Conservation (phyloP, 2,797 vertebrate species). For the Rhabdophis nuchalis region DNA sequence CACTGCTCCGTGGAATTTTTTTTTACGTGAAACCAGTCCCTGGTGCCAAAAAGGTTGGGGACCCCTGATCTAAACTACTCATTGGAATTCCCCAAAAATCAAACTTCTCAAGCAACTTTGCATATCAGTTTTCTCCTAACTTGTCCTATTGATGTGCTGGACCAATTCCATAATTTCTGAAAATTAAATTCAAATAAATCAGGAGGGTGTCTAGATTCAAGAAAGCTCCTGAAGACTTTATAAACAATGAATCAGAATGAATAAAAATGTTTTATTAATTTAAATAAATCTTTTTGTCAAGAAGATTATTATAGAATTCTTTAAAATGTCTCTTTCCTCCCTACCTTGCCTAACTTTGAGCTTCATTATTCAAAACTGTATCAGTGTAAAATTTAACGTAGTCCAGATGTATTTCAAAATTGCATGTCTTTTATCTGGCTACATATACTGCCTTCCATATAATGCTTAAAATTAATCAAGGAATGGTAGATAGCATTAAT, state of each 20-base stretch:
- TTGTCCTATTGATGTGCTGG: background rate
- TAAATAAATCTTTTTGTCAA: background rate
- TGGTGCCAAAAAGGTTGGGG: too few species aligned
- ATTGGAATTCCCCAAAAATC: background rate
- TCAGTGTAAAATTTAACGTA: background rate
- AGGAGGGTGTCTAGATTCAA: background rate
- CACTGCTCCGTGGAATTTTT: too few species aligned
- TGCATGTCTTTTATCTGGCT: background rate
- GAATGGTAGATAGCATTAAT: background rate
- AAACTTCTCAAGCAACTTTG: background rate
- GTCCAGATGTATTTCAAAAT: background rate
- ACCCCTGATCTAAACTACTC: too few species aligned
- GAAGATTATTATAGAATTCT: background rate
- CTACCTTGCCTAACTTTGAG: background rate
- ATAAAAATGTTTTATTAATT: background rate
- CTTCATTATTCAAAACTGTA: background rate
- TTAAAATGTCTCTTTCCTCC: background rate
- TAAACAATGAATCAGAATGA: background rate
- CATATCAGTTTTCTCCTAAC: background rate
- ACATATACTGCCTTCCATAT: background rate
- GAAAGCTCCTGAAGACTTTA: background rate
- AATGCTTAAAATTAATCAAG: fast-evolving
- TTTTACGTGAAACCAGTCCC: too few species aligned
- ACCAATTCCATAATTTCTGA: background rate
- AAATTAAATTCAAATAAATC: background rate